Evolutionary conservation across 1,140 invertebrate genomes (phyloP), one percentile per base, ranked within the genome.

Genomic region (Drosophila varians): DNA sequence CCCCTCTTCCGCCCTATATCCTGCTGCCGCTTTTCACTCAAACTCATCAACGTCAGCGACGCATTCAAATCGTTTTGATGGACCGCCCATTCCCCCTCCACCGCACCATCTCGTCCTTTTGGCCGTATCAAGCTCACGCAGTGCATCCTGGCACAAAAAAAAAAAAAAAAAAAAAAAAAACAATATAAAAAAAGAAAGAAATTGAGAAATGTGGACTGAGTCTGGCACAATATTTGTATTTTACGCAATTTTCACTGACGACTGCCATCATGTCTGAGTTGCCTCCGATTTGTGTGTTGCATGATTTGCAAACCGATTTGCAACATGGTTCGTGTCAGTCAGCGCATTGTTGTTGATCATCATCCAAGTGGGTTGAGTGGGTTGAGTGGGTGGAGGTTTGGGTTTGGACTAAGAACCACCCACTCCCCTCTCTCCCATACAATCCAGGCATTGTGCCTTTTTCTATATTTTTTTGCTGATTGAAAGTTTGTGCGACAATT

Each of bases 61-160:
- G 86, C 86, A 89, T 89, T 89, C 86, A 89, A 89, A 89, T 89
- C 80, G 77, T 78, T 89, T 89, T 89, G 86, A 89, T 89, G 86
- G 86, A 89, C 86, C 79, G 61, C 64, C 51, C 18, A 64, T 11
- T 19, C 47, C 34, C 45, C 51, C 51, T 14, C 49, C 19, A 49
- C 38, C 34, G 55, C 51, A 8, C 23, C 9, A n/a, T n/a, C 38
- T 26, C 34, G 9, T 28, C 26, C 34, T 9, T 23, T 25, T 18
- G 14, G 5, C 53, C 45, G 43, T 61, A 42, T 52, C 54, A 42
- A 53, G 57, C 55, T 36, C 45, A 86, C 62, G 58, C 68, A 77
- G 71, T 58, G 66, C 47, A 84, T 84, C 71, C 75, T 77, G 71
- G 65, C 66, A 40, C 58, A 76, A 56, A 78, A 80, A 78, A 58